Conservation (phyloP, 1,140 invertebrate genomes). For the Neodiprion lecontei region DNA sequence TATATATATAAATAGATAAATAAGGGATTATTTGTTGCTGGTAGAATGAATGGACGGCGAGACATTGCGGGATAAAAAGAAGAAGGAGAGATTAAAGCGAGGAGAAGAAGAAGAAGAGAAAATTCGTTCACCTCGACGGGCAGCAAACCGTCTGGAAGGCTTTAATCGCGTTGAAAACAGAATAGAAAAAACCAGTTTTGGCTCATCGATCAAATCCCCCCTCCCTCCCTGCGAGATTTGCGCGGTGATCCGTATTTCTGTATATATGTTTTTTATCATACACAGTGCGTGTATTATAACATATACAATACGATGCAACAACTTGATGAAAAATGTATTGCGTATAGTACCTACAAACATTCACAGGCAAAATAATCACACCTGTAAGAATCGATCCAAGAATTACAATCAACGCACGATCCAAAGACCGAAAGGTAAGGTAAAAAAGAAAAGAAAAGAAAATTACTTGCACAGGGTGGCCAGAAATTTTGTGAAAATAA, state of each 20-base stretch:
- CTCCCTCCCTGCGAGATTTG: background rate
- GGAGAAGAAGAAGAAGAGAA: slow-evolving; percentile 24
- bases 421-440: too few species aligned
- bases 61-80: slow-evolving; percentile 10
- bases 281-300: background rate
- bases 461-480: too few species aligned
- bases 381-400: background rate
- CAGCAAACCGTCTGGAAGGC: slow-evolving; percentile 4
- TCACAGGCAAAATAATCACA: background rate
- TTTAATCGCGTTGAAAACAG: background rate
- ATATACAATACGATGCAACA: background rate
- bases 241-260: background rate
- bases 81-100: background rate
- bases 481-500: too few species aligned
- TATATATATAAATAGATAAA: too few species aligned
- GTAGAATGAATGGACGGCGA: background rate
- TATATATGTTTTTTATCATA: background rate
- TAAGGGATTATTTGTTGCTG: background rate
- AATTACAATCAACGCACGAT: too few species aligned
- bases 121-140: slow-evolving; percentile 36
- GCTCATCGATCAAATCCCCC: background rate
- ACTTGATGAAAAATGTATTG: background rate
- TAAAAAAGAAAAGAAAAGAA: too few species aligned
- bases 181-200: background rate
- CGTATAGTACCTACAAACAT: background rate